phyloP scores from a whole-genome alignment of 1,140 invertebrate genomes.

The Aphelinus certus region DNA sequence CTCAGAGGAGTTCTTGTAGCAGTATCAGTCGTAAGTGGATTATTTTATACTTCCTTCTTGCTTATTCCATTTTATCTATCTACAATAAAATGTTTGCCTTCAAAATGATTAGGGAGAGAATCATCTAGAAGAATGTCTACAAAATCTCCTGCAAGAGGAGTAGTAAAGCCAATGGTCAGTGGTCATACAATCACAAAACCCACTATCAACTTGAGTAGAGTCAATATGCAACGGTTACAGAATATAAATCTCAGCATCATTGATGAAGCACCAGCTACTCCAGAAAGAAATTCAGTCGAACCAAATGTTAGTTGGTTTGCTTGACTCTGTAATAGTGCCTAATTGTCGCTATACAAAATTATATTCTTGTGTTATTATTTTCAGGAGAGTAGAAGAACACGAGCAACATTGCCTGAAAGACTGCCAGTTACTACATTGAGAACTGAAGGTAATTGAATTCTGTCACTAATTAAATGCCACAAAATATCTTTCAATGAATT shows the following conservation, averaged over 20 bases:
- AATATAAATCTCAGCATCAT: conserved; percentile 56
- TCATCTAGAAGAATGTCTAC: conserved; percentile 47
- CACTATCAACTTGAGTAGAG: conserved; percentile 61
- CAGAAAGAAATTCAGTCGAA: conserved; percentile 39
- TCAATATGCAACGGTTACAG: conserved; percentile 56
- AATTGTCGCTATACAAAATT: neutral
- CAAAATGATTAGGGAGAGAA: conserved; percentile 46
- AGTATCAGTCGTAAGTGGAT: conserved; percentile 42
- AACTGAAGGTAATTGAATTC: conserved; percentile 46
- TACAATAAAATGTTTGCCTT: neutral
- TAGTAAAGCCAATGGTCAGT: conserved; percentile 63
- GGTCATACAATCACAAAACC: conserved; percentile 64
- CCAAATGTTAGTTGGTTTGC: conserved; percentile 24
- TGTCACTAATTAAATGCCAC: conserved; percentile 9
- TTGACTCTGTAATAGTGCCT: neutral
- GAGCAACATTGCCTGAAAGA: conserved; percentile 51
- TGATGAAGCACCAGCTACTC: conserved; percentile 49
- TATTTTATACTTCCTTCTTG: conserved; percentile 2
- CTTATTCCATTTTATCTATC: conserved; percentile 6
- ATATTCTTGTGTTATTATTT: conserved; percentile 30
- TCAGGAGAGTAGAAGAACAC: conserved; percentile 45
- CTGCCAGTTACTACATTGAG: conserved; percentile 43
- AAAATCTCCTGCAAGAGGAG: conserved; percentile 60
- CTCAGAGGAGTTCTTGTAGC: conserved; percentile 34
- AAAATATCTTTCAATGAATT: conserved; percentile 9